Conservation (phyloP, 2,888 invertebrate species). For the Phengaris alcon region DNA sequence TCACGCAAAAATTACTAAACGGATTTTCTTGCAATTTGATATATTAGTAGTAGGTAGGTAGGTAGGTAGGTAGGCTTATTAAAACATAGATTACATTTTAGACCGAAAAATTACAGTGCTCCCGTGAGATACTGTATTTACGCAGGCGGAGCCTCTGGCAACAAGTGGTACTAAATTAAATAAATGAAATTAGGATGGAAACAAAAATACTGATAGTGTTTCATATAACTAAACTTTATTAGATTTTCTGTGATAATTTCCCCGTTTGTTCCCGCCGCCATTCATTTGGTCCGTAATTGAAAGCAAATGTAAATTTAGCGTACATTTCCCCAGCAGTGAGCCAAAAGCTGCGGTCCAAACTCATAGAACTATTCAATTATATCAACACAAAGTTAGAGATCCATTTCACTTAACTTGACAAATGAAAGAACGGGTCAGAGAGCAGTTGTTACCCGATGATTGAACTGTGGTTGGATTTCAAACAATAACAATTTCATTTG, state of each 20-base stretch:
- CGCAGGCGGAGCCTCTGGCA: too few species aligned
- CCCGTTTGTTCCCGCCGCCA: background rate
- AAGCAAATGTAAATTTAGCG: constrained; percentile 12
- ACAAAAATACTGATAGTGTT: background rate
- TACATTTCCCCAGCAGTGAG: constrained; percentile 30
- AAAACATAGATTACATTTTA: too few species aligned
- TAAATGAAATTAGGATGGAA: background rate
- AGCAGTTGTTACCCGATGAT: constrained; percentile 50
- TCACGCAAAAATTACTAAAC: too few species aligned
- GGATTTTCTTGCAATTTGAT: too few species aligned
- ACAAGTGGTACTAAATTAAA: background rate
- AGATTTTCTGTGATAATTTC: constrained; percentile 6
- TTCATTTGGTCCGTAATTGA: background rate
- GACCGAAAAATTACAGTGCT: too few species aligned
- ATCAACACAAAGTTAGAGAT: constrained; percentile 32
- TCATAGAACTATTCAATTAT: constrained; percentile 37
- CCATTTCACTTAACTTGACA: constrained; percentile 51
- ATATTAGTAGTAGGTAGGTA: too few species aligned
- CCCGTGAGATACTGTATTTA: too few species aligned
- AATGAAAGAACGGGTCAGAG: constrained; percentile 55
- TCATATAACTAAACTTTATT: background rate
- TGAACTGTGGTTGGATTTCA: constrained; percentile 46
- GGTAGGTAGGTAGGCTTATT: too few species aligned
- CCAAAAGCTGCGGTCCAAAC: constrained; percentile 33
- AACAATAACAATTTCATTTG: constrained; percentile 33